phyloP scores from a whole-genome alignment of 2,113 vertebrate genomes.

The Clarias magur region DNA sequence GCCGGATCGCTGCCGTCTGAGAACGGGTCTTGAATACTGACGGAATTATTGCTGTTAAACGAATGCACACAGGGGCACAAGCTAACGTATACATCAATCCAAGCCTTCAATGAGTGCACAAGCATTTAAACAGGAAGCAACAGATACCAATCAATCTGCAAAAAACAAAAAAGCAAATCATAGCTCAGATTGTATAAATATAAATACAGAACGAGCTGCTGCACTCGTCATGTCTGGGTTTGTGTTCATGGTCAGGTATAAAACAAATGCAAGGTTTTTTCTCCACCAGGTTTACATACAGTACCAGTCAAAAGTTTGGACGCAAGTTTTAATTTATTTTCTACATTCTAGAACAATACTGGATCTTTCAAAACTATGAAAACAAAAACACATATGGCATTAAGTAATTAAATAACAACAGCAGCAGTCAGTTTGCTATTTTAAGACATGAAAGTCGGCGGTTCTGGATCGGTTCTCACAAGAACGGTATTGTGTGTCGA shows the following conservation, averaged over 20 bases:
- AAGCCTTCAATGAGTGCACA: not conserved
- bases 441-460: too few species aligned
- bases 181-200: not conserved
- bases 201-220: not conserved
- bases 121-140: not conserved
- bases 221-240: not conserved
- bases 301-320: too few species aligned
- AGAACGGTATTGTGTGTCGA: too few species aligned
- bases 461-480: too few species aligned
- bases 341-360: too few species aligned
- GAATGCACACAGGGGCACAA: slow-evolving; percentile 73
- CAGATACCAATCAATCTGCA: not conserved
- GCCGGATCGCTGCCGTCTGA: slow-evolving; percentile 84
- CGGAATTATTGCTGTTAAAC: slow-evolving; percentile 75
- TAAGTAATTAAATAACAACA: too few species aligned
- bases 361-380: too few species aligned
- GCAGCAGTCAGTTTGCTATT: too few species aligned
- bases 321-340: too few species aligned
- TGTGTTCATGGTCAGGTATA: not conserved
- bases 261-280: not conserved
- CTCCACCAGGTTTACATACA: too few species aligned
- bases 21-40: slow-evolving; percentile 90
- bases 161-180: not conserved
- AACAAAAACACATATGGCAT: too few species aligned
- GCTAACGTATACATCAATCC: slow-evolving; percentile 43